These are phyloP conservation scores for Macaca mulatta DNA, from an alignment of 2,113 vertebrate species.

Conservation along the genomic window DNA sequence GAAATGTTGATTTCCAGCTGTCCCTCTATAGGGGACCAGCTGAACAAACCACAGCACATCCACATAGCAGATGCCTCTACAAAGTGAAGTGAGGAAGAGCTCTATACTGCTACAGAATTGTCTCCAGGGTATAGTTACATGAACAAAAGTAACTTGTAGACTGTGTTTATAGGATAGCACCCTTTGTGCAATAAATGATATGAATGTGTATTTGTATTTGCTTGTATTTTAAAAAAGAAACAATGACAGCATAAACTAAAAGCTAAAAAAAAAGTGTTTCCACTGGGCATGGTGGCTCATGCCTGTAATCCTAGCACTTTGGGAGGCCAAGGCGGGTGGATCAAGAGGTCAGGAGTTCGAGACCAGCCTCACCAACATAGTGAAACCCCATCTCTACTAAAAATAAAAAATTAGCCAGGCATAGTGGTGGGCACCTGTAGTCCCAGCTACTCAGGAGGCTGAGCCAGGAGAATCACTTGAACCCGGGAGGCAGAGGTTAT, in stretches of 20 bases:
- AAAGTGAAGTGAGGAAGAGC: not conserved
- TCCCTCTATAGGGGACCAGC: accelerated
- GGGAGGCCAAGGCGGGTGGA: no score
- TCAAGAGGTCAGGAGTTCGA: no score
- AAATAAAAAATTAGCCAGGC: no score
- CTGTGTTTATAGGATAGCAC: not conserved
- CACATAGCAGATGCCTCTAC: accelerated
- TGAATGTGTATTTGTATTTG: not conserved
- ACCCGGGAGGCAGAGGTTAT: no score
- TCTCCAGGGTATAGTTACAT: not conserved
- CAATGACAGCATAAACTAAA: not conserved
- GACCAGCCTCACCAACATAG: no score
- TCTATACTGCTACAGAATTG: no score
- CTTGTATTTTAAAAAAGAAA: not conserved
- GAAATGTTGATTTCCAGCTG: not conserved
- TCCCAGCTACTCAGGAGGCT: no score
- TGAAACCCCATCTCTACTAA: no score
- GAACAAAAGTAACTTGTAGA: not conserved
- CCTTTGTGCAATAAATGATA: not conserved
- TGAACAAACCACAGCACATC: accelerated
- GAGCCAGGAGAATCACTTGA: no score
- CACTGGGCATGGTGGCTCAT: no score
- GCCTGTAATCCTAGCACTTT: no score
- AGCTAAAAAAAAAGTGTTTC: not conserved
- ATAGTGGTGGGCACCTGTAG: no score